phyloP scores from a whole-genome alignment of 1,140 invertebrate genomes.

The Drosophila persimilis region DNA sequence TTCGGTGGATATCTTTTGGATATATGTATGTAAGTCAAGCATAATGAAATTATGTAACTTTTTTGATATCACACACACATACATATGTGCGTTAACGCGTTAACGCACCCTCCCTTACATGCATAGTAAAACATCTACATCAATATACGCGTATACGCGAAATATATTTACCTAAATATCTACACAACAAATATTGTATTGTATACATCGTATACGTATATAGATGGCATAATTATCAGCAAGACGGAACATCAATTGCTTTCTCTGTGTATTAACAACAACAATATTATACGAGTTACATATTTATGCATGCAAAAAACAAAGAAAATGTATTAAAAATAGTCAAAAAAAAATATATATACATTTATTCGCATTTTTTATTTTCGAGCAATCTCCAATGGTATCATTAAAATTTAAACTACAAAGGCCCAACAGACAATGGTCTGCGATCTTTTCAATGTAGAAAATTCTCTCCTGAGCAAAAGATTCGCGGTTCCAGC shows the following conservation, averaged over 20 bases:
- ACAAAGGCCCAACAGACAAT: too few relatives aligned
- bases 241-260: conserved; percentile 14
- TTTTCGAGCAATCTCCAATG: conserved; percentile 25
- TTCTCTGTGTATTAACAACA: conserved; percentile 21
- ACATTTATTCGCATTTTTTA: neutral
- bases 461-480: too few relatives aligned
- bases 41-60: conserved; percentile 54
- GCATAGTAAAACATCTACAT: conserved; percentile 14
- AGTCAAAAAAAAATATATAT: conserved; percentile 21
- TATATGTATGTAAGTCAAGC: conserved; percentile 29
- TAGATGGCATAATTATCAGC: conserved; percentile 20
- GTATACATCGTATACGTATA: conserved; percentile 25
- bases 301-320: conserved; percentile 52
- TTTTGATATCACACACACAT: conserved; percentile 34
- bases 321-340: conserved; percentile 55
- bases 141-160: conserved; percentile 25
- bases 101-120: conserved; percentile 12
- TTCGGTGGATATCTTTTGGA: conserved; percentile 33
- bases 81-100: conserved; percentile 22
- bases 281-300: conserved; percentile 19
- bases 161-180: conserved; percentile 54
- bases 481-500: too few relatives aligned
- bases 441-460: too few relatives aligned
- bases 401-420: neutral
- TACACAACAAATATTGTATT: conserved; percentile 15